Base-by-base conservation (phyloP, 1,140 invertebrate species). In the Drepana arcuata region DNA sequence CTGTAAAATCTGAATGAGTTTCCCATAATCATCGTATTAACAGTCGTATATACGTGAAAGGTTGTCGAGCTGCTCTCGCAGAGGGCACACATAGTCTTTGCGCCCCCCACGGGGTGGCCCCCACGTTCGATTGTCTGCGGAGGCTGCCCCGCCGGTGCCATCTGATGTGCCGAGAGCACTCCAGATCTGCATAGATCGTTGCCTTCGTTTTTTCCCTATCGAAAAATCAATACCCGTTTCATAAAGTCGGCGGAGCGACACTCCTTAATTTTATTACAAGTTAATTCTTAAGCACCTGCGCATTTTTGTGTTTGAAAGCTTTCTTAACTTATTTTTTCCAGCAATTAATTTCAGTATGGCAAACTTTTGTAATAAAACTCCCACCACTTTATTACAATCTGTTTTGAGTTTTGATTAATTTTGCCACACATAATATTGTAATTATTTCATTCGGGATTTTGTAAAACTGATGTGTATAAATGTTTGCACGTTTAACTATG, bases 171-270 rank as follows among this genome's bases (percentile, higher is more conserved):
- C 69, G 77, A 81, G 77, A 81, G 71, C 73, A 74, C 77, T 78
- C 72, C 71, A 81, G 77, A 81, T 81, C 77, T 81, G 77, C 77
- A 81, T 81, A 81, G 77, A 81, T 75, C 77, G 77, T 81, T 79
- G 77, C 70, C 77, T 81, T 81, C 77, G 68, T 81, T 81, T 81
- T 78, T 81, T 81, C 72, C 71, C 77, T 78, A 81, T 81, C 73
- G 66, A 64, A 78, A 81, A 81, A 81, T 81, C 77, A 81, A 81
- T 81, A 81, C 77, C 66, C 49, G 54, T 71, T 77, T 72, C 69
- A 68, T 73, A 74, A 69, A 72, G 67, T 70, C 69, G 60, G 24
- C 39, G 36, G 51, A 63, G 59, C 41, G 72, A 71, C 63, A 70
- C 62, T 62, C 58, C 56, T 71, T 78, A 66, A 69, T 73, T 62